phyloP scores from a whole-genome alignment of 2,888 invertebrate species.

The Criorhina ranunculi region DNA sequence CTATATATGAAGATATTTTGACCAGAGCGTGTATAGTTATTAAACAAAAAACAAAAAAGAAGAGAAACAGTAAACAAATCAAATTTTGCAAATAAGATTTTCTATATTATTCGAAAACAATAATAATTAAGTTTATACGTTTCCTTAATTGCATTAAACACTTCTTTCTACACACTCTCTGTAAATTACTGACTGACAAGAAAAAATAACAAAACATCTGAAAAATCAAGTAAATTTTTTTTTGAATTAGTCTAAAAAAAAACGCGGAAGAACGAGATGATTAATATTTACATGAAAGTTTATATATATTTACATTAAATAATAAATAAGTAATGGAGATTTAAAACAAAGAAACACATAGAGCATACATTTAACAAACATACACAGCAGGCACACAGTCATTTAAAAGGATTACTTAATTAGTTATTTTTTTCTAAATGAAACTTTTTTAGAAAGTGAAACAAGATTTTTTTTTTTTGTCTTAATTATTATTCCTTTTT shows the following conservation, averaged over 20 bases:
- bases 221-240: constrained; percentile 51
- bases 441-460: constrained; percentile 13
- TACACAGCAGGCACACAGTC: constrained; percentile 51
- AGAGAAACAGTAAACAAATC: constrained; percentile 73
- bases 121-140: constrained; percentile 27
- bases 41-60: constrained; percentile 70
- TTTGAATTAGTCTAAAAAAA: constrained; percentile 47
- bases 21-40: constrained; percentile 77
- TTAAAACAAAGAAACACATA: constrained; percentile 57
- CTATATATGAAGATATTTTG: constrained; percentile 78
- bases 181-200: constrained; percentile 68
- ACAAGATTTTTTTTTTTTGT: constrained; percentile 45
- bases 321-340: constrained; percentile 64
- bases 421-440: constrained; percentile 37
- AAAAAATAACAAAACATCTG: constrained; percentile 31
- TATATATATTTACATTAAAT: constrained; percentile 74
- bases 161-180: constrained; percentile 53
- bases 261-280: constrained; percentile 47
- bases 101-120: constrained; percentile 37
- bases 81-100: constrained; percentile 67
- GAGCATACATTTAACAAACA: constrained; percentile 70
- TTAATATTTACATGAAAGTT: constrained; percentile 69
- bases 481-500: constrained; percentile 37
- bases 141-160: constrained; percentile 54
- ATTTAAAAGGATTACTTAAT: constrained; percentile 67